Percentiles rank a stretch among this genome's conserved stretches.
Evolutionary conservation across 1,140 invertebrate genomes (phyloP).

Genomic region (Microplitis demolitor): DNA sequence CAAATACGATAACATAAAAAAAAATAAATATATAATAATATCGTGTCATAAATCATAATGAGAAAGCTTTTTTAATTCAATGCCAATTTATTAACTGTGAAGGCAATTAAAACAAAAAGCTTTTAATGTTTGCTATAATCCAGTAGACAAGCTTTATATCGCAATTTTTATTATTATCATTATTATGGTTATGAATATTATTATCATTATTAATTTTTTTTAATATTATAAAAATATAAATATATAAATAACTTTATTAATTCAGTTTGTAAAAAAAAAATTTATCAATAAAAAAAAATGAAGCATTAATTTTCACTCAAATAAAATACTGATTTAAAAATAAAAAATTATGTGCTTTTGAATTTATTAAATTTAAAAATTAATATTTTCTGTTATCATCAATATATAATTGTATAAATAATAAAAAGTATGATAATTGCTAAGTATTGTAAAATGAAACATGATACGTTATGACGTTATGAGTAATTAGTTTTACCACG

Average conservation of each 20-base stretch:
- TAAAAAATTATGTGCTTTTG: no score
- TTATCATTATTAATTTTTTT: not conserved
- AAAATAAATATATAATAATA: not conserved
- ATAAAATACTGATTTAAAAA: no score
- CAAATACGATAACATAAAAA: no score
- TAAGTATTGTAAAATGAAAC: no score
- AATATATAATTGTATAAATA: no score
- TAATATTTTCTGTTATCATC: no score
- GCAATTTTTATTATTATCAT: not conserved
- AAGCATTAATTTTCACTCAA: not conserved
- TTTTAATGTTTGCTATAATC: constrained; percentile 1
- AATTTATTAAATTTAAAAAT: no score
- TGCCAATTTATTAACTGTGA: not conserved
- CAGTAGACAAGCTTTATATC: not conserved
- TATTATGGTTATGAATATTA: no score
- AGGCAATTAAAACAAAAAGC: not conserved
- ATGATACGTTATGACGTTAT: not conserved
- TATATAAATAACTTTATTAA: not conserved
- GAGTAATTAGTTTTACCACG: not conserved
- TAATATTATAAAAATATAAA: not conserved
- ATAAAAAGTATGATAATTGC: no score
- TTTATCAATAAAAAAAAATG: not conserved
- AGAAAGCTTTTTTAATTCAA: not conserved
- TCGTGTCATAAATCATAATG: not conserved
- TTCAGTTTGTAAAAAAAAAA: constrained; percentile 16